phyloP scores from a whole-genome alignment of 2,797 vertebrate species.

The Furcifer pardalis region DNA sequence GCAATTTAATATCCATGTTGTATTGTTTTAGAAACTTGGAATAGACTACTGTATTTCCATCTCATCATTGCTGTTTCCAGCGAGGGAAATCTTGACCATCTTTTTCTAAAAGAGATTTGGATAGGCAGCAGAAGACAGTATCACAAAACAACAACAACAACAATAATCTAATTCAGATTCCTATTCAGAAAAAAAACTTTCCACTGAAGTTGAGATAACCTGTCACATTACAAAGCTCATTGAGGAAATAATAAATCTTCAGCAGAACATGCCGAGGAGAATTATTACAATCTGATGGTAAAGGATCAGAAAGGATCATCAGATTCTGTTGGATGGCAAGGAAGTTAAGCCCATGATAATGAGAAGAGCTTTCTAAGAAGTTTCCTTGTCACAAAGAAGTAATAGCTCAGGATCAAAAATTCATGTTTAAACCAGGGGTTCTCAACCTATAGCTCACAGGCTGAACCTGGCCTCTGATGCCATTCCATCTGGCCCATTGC shows the following conservation, averaged over 20 bases:
- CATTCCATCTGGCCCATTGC: no score
- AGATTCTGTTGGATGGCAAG: background rate
- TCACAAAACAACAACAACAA: background rate
- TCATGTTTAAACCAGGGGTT: no score
- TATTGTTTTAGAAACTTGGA: background rate
- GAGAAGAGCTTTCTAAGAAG: background rate
- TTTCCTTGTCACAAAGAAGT: background rate
- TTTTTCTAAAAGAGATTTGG: background rate
- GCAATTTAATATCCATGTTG: slow-evolving; percentile 10
- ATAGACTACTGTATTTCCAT: background rate
- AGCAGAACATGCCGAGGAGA: background rate
- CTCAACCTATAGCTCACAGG: no score
- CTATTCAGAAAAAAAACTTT: background rate
- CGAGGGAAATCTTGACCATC: background rate
- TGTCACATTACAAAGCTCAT: background rate
- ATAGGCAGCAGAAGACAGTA: background rate
- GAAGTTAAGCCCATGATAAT: background rate
- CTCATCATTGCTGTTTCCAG: background rate
- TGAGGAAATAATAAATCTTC: background rate
- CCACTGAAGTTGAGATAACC: background rate
- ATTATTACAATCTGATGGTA: background rate
- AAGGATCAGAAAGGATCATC: background rate
- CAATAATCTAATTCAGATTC: background rate
- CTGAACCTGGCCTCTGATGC: no score
- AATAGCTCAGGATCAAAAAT: no score